Percentiles rank a stretch among this genome's conserved stretches.
Conservation (phyloP, 1,140 invertebrate species). For the Hermetia illucens region DNA sequence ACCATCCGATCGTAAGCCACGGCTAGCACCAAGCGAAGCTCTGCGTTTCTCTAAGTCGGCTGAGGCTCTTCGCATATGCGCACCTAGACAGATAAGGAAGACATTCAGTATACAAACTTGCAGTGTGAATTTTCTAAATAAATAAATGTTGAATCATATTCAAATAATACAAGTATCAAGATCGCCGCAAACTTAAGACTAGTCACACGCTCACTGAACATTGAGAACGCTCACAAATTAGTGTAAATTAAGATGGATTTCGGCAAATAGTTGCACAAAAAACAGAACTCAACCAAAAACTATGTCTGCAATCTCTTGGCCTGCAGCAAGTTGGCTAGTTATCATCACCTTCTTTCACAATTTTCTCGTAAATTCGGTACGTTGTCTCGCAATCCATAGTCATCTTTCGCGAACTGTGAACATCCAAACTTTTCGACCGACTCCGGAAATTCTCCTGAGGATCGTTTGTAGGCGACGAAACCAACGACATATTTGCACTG, state of each 20-base stretch:
- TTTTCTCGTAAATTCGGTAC: slow-evolving; percentile 66
- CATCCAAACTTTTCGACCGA: slow-evolving; percentile 62
- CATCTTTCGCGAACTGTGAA: slow-evolving; percentile 34
- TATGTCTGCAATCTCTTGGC: too few relatives aligned
- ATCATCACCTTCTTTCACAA: slow-evolving; percentile 59
- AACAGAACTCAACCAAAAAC: too few relatives aligned
- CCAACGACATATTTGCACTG: slow-evolving; percentile 33
- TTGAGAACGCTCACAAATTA: too few relatives aligned
- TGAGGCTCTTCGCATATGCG: slow-evolving; percentile 52
- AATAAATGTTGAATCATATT: too few relatives aligned
- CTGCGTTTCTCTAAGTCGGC: slow-evolving; percentile 60
- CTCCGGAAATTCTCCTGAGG: slow-evolving; percentile 49
- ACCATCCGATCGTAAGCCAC: slow-evolving; percentile 28
- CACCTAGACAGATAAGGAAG: slow-evolving; percentile 38
- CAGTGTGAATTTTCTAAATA: too few relatives aligned
- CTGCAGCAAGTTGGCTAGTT: neutral
- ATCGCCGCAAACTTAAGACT: too few relatives aligned
- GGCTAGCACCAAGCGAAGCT: slow-evolving; percentile 49
- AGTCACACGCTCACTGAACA: too few relatives aligned
- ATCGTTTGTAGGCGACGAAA: slow-evolving; percentile 31
- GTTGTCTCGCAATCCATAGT: slow-evolving; percentile 60
- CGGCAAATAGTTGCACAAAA: too few relatives aligned
- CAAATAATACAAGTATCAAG: too few relatives aligned
- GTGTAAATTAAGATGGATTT: too few relatives aligned
- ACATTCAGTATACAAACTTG: neutral